Evolutionary conservation across 2,113 vertebrate genomes (phyloP).

Genomic region (Zingel zingel): DNA sequence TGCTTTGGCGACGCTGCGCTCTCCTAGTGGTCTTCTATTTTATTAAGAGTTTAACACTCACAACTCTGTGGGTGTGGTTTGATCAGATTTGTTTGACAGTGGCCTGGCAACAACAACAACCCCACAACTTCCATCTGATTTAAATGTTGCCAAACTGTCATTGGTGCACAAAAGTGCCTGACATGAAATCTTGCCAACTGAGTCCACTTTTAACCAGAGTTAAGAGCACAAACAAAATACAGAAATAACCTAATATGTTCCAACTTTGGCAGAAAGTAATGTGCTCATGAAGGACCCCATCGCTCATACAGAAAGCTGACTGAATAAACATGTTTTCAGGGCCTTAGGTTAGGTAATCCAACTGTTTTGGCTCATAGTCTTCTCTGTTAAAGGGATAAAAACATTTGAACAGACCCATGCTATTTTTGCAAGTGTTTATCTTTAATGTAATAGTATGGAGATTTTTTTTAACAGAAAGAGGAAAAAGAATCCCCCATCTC

Average conservation of each 20-base stretch:
- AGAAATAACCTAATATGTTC: constrained; percentile 9
- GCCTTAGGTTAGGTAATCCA: constrained; percentile 2
- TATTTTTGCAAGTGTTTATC: constrained; percentile 35
- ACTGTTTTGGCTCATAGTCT: constrained; percentile 34
- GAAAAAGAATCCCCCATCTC: background rate
- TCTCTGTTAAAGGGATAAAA: constrained; percentile 40
- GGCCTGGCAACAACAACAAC: background rate
- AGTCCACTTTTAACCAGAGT: background rate
- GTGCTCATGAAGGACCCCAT: constrained; percentile 10
- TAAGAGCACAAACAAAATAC: constrained; percentile 25
- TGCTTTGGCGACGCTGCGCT: too few relatives aligned
- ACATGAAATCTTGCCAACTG: background rate
- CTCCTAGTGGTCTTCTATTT: background rate
- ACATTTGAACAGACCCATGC: constrained; percentile 31
- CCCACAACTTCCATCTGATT: background rate
- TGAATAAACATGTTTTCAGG: constrained; percentile 19
- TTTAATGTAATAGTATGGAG: constrained; percentile 15
- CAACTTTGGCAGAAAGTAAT: constrained; percentile 9
- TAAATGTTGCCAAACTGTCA: background rate
- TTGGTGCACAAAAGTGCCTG: background rate
- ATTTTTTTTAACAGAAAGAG: constrained; percentile 8
- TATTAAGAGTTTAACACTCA: background rate
- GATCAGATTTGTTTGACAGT: constrained; percentile 9
- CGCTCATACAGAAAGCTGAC: background rate
- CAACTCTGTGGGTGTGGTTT: background rate